Percentiles rank a stretch among this genome's conserved stretches.
Conservation (phyloP, 2,113 vertebrate genomes). For the Hymenochirus boettgeri region DNA sequence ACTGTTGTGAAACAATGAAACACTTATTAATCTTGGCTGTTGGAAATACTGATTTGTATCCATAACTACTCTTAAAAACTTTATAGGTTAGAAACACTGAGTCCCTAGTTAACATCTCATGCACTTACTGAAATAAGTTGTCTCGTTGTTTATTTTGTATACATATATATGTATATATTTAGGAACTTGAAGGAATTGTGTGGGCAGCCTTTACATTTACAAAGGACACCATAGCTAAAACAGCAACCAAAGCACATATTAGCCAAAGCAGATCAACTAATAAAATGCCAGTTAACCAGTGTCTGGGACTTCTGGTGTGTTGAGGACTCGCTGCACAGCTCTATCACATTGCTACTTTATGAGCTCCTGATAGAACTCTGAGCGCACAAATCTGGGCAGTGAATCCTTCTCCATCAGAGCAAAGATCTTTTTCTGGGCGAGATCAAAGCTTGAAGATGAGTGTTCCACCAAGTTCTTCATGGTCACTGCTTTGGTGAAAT, state of each 20-base stretch:
- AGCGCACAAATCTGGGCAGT: constrained; percentile 84
- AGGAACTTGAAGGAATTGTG: too few relatives aligned
- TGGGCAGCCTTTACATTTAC: not conserved
- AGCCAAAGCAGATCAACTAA: constrained; percentile 8
- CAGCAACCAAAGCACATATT: constrained; percentile 17
- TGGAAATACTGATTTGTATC: too few relatives aligned
- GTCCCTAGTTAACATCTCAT: too few relatives aligned
- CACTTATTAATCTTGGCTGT: too few relatives aligned
- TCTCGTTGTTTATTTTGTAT: too few relatives aligned
- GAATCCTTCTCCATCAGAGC: constrained; percentile 97
- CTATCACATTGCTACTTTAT: constrained; percentile 61
- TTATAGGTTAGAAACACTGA: too few relatives aligned
- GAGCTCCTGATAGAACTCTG: constrained; percentile 81
- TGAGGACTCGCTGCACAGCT: constrained; percentile 42
- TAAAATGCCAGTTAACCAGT: constrained; percentile 22
- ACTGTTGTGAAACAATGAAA: too few relatives aligned
- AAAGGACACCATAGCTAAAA: constrained; percentile 33
- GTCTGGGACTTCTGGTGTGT: constrained; percentile 3
- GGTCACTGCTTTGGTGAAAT: constrained; percentile 88
- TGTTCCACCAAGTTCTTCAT: constrained; percentile 86
- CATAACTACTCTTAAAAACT: too few relatives aligned
- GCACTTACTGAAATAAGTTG: too few relatives aligned
- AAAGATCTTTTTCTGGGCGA: constrained; percentile 87
- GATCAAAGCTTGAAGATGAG: constrained; percentile 75
- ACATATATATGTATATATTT: too few relatives aligned